These are phyloP conservation scores for Nibea albiflora DNA, from an alignment of 2,113 vertebrate genomes.

Conservation along the genomic window DNA sequence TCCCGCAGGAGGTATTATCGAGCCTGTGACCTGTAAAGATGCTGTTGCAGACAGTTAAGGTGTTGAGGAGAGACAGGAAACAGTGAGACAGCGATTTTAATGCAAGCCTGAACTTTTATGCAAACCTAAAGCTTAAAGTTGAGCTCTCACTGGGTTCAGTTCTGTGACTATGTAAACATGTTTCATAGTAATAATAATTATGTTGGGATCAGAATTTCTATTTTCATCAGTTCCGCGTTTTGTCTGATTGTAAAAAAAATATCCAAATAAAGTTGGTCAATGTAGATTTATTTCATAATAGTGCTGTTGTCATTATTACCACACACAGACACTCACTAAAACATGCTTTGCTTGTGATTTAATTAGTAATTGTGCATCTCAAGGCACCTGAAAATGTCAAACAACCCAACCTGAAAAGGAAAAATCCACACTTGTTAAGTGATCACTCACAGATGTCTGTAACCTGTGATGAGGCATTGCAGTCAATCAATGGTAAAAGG, in stretches of 20 bases:
- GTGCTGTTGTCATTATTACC: not conserved
- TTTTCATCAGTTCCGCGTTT: constrained; percentile 67
- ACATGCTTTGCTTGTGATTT: not conserved
- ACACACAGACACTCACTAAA: not conserved
- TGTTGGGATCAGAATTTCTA: constrained; percentile 64
- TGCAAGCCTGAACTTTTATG: constrained; percentile 45
- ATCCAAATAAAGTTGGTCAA: constrained; percentile 71
- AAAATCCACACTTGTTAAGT: not conserved
- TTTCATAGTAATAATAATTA: constrained; percentile 55
- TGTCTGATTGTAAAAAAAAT: constrained; percentile 66
- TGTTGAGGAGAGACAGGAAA: constrained; percentile 1
- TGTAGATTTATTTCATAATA: constrained; percentile 37
- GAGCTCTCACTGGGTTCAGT: constrained; percentile 36
- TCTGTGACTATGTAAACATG: constrained; percentile 57
- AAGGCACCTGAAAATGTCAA: not conserved
- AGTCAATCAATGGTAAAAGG: no score
- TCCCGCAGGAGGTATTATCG: constrained; percentile 11
- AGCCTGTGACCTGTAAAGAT: constrained; percentile 10
- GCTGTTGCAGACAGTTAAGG: not conserved
- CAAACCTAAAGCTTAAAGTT: constrained; percentile 32
- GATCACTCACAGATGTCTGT: no score
- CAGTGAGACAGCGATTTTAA: constrained; percentile 20
- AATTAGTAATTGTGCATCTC: not conserved
- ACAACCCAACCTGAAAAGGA: not conserved
- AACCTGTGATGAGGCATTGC: not conserved